These are phyloP conservation scores for Ranitomeya imitator DNA, from an alignment of 2,113 vertebrate genomes.

Conservation along the genomic window DNA sequence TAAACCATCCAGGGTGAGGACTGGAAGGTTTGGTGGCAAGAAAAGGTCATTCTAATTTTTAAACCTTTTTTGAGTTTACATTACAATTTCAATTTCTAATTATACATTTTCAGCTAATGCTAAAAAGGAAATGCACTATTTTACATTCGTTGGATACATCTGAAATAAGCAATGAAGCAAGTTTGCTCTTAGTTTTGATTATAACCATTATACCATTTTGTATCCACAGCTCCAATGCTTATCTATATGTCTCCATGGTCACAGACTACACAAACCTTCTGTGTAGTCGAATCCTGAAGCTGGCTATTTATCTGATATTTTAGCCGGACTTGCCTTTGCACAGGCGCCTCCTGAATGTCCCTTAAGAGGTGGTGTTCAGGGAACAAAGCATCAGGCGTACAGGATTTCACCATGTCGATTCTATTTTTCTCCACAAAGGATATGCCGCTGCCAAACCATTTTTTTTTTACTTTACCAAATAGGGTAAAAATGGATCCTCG, in stretches of 20 bases:
- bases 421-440: background rate
- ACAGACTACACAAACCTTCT: background rate
- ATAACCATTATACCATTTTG: background rate
- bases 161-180: background rate
- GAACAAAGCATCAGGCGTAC: background rate
- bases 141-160: background rate
- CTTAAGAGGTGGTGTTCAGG: background rate
- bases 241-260: background rate
- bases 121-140: background rate
- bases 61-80: background rate
- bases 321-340: background rate
- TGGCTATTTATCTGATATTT: background rate
- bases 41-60: background rate
- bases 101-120: background rate
- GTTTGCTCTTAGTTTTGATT: background rate
- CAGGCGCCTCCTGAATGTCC: background rate
- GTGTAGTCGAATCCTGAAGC: background rate
- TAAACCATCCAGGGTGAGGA: slow-evolving; percentile 32
- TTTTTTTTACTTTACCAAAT: too few relatives aligned
- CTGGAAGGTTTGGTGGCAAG: background rate
- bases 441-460: background rate
- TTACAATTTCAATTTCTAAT: background rate
- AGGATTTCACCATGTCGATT: background rate
- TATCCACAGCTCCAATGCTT: background rate
- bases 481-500: too few relatives aligned